A percentile compares a stretch with the other conserved stretches of the same genome.
Evolutionary conservation across 2,113 vertebrate species (phyloP).

Genomic region (Grallaria varia): DNA sequence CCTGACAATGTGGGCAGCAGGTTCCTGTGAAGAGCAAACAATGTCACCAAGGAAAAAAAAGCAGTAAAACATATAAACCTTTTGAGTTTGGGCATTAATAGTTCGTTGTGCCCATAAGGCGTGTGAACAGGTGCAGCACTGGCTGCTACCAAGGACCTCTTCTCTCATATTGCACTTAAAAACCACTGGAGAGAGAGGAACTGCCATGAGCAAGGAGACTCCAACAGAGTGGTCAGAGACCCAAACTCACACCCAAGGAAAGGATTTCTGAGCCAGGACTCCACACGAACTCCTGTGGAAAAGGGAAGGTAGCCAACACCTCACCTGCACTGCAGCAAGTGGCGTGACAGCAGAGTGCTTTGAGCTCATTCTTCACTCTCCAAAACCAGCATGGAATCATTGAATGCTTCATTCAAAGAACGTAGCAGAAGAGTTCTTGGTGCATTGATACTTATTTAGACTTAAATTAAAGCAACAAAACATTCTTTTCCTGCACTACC

Average conservation of each 20-base stretch:
- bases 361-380: not conserved
- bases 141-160: not conserved
- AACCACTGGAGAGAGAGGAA: not conserved
- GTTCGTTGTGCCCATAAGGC: not conserved
- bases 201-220: not conserved
- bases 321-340: rapidly evolving
- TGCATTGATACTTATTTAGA: not conserved
- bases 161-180: slow-evolving; percentile 6
- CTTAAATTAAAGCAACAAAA: not conserved
- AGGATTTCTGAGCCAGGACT: not conserved
- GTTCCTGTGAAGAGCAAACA: not conserved
- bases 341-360: not conserved
- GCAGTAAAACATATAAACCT: not conserved
- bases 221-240: rapidly evolving
- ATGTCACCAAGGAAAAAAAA: not conserved
- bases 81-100: not conserved
- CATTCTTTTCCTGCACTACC: not conserved
- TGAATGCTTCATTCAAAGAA: not conserved
- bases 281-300: not conserved
- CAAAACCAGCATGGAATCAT: no score
- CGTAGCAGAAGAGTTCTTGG: not conserved
- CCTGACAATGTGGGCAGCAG: no score
- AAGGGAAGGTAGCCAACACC: not conserved
- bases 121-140: not conserved
- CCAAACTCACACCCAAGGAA: not conserved